Evolutionary conservation across 2,888 invertebrate species (phyloP).

Genomic region (Heteromyza rotundicornis): DNA sequence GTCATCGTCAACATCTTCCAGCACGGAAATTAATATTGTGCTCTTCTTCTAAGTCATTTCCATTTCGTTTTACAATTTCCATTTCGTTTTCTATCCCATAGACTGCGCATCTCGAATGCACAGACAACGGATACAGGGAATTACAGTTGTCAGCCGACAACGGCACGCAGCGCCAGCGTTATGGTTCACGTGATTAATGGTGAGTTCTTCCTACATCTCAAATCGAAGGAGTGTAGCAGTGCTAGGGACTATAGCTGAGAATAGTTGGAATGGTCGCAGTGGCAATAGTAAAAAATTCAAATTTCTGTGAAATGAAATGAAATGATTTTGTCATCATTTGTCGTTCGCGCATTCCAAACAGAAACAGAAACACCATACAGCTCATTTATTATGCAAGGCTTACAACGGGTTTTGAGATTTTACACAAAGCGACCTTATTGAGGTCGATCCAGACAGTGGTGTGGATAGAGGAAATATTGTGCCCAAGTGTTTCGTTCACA

Average conservation of each 20-base stretch:
- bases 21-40: neutral
- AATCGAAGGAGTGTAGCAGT: no score
- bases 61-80: neutral
- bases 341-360: slow-evolving; percentile 1
- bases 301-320: slow-evolving; percentile 15
- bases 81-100: no score
- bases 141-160: slow-evolving; percentile 87
- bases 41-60: neutral
- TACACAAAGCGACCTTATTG: no score
- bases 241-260: neutral
- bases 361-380: neutral
- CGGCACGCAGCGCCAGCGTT: slow-evolving; percentile 82
- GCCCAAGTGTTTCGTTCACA: no score
- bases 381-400: slow-evolving; percentile 22
- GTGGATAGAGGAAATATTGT: no score
- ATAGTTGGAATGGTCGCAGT: neutral
- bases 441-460: no score
- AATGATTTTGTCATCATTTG: slow-evolving; percentile 32
- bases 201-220: no score
- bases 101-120: slow-evolving; percentile 76
- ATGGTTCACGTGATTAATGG: slow-evolving; percentile 90
- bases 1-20: no score
- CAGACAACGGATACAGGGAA: slow-evolving; percentile 82
- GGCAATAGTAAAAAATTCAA: neutral
- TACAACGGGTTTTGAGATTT: no score